Base-by-base conservation (phyloP, 2,797 vertebrate species). In the Arnoldichthys spilopterus region DNA sequence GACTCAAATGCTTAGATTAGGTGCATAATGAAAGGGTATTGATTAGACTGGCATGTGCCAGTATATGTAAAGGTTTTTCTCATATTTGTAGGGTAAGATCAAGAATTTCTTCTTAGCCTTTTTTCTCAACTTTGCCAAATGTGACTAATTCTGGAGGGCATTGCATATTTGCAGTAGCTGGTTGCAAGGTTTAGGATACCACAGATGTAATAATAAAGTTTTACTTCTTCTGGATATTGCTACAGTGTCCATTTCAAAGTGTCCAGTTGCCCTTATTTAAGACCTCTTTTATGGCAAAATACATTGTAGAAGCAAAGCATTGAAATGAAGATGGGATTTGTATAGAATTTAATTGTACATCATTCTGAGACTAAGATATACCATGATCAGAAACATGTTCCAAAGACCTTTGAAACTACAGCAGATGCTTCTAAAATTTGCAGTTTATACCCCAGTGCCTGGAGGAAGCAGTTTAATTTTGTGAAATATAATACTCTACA, bases 151-250 rank as follows among this genome's bases (percentile, higher is more conserved):
- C 11, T 43, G 40, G 34, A 37, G 8, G 34, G 34, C 3, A 37
- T 37, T 37, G 34, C 8, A 37, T 37, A 8, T 43, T 12, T 45
- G 43, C 43, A 1, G 13, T 45, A 11, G 43, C 43, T 45, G 12
- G 43, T 53, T 4, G 20, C 51, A 54, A 24, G 1, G 53, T 74
- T 32, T 28, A 30, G 28, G 58, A 74, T 18, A 28, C 51, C 43
- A 62, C 26, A 45, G 34, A 22, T 73, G 34, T 2, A 64, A 43
- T 40, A 6, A 40, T 9, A 64, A 64, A 3, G 90, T 92, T 91
- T 89, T 92, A 92, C 91, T 91, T 93, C 91, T 11, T 90, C 70
- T 71, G 84, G 89, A 87, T 64, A n/a, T 11, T 24, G 4, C 2
- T 22, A 47, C 26, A 40, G 40, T 45, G 32, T 40, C 54, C 12